Base-by-base conservation (phyloP, 2,888 invertebrate genomes). In the Tupiocoris notatus region DNA sequence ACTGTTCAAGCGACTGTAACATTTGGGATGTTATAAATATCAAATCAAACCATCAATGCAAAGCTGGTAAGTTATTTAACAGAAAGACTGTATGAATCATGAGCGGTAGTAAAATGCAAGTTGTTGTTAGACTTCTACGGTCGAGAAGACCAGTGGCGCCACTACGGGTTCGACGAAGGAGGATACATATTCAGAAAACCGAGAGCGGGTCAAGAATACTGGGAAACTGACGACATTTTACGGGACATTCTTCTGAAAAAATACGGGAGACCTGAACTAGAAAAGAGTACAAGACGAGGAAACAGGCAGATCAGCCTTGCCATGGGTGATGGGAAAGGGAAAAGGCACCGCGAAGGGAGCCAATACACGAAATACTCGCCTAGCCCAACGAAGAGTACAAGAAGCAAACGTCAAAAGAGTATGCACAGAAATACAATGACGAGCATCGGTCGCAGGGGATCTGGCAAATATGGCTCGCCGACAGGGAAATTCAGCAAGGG, bases 1-100 rank as follows among this genome's bases (percentile, higher is more conserved):
- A 76, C 25, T 78, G 78, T 62, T 67, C 67, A 21, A 25, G 25
- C n/a, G 59, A 63, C 66, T 78, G 78, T 63, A 78, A 78, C 22
- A n/a, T 74, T 25, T 56, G 58, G 12, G 77, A 78, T 63, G n/a
- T 71, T 0, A 21, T 63, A 20, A 74, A 64, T 22, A 54, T 20
- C 7, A 64, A 76, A 17, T 77, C 77, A 1, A 63, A 71, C 25
- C 77, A 77, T 21, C 24, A 62, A 65, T 77, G 77, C 62, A 63
- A 39, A 73, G 22, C 58, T 22, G 59, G 75, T 75, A 58, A 66
- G 20, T 12, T n/a, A n/a, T n/a, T n/a, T n/a, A 62, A 63, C 58
- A 9, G 17, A 68, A 68, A 63, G 9, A 22, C 7, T 68, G 12
- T 68, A 63, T 9, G 7, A 68, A 61, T 68, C 12, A 63, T 62